Evolutionary conservation across 2,888 invertebrate genomes (phyloP).

Genomic region (Dendrolimus houi): DNA sequence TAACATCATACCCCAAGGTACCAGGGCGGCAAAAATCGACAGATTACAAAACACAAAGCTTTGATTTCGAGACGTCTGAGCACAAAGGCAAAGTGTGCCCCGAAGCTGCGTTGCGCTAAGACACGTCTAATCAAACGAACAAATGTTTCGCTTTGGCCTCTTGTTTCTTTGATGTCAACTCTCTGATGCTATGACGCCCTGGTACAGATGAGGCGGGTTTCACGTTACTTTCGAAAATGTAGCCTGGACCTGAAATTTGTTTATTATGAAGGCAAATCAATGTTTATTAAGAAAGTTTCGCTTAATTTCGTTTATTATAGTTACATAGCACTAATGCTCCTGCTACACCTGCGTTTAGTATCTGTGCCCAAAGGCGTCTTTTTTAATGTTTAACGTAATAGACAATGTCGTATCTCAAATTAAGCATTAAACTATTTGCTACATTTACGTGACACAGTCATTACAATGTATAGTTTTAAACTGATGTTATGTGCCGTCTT

Average conservation of each 20-base stretch:
- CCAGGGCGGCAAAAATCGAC: slow-evolving; percentile 50
- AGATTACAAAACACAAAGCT: slow-evolving; percentile 45
- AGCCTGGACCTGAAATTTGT: background rate
- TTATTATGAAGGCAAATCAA: too few species aligned
- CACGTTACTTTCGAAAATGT: slow-evolving; percentile 7
- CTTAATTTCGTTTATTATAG: too few species aligned
- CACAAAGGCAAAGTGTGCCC: slow-evolving; percentile 65
- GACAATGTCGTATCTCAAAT: too few species aligned
- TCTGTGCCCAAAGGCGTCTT: too few species aligned
- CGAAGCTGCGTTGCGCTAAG: slow-evolving; percentile 46
- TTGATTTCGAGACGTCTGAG: slow-evolving; percentile 28
- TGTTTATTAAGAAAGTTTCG: too few species aligned
- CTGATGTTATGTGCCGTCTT: too few species aligned
- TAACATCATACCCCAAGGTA: slow-evolving; percentile 17
- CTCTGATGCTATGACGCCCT: slow-evolving; percentile 51
- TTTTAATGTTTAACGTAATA: too few species aligned
- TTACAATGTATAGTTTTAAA: too few species aligned
- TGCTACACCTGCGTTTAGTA: too few species aligned
- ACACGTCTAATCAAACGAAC: slow-evolving; percentile 70
- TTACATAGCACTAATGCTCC: too few species aligned
- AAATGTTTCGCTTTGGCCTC: slow-evolving; percentile 62
- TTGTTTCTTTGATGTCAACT: slow-evolving; percentile 63
- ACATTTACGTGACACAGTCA: too few species aligned
- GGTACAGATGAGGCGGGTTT: slow-evolving; percentile 37
- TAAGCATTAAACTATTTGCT: too few species aligned